Evolutionary conservation across 2,888 invertebrate species (phyloP).

Genomic region (Eupithecia dodoneata): DNA sequence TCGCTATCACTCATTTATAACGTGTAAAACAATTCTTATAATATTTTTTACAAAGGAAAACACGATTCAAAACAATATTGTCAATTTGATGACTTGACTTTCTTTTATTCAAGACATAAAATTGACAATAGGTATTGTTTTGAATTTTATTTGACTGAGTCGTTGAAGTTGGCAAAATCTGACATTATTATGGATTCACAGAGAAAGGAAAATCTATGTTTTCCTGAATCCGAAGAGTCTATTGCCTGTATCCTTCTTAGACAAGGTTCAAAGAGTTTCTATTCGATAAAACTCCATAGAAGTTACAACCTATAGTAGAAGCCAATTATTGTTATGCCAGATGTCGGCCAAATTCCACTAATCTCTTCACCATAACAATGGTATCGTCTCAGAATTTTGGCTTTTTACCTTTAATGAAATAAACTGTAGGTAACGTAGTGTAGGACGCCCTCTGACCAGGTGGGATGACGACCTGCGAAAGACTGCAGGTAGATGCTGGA

Average conservation of each 20-base stretch:
- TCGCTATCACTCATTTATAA: slow-evolving; percentile 66
- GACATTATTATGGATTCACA: neutral
- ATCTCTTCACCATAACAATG: too few species aligned
- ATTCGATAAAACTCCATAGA: neutral
- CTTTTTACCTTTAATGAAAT: too few species aligned
- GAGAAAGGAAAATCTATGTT: neutral
- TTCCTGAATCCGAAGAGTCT: neutral
- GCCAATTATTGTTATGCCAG: too few species aligned
- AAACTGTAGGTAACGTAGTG: too few species aligned
- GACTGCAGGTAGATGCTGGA: too few species aligned
- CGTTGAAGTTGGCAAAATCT: neutral
- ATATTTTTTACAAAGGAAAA: slow-evolving; percentile 47
- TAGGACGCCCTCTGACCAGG: too few species aligned
- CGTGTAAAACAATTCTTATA: slow-evolving; percentile 39
- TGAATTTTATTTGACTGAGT: neutral
- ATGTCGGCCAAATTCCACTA: too few species aligned
- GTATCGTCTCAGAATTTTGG: too few species aligned
- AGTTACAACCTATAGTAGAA: too few species aligned
- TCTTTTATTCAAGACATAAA: too few species aligned
- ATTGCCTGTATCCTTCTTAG: neutral
- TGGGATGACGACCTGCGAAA: too few species aligned
- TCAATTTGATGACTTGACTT: slow-evolving; percentile 7
- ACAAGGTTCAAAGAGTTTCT: neutral
- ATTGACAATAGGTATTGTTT: too few species aligned
- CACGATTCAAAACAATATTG: slow-evolving; percentile 29